Evolutionary conservation across 2,888 invertebrate species (phyloP).

Genomic region (Calliphora vomitoria): DNA sequence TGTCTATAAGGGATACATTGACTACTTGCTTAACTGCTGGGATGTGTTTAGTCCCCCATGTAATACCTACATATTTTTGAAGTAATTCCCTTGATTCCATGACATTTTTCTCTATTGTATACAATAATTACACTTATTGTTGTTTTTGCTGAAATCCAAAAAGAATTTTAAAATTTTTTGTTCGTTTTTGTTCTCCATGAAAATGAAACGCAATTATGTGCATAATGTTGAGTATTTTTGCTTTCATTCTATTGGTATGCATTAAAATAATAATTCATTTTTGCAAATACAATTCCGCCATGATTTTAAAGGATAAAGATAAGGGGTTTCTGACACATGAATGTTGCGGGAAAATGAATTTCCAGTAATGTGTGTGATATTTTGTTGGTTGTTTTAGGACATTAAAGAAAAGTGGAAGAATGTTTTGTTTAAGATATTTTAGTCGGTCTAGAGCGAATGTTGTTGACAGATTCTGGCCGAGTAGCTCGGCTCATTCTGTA

Average conservation of each 20-base stretch:
- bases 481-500: no score
- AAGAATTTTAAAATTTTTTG: background rate
- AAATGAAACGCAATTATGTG: constrained; percentile 31
- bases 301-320: background rate
- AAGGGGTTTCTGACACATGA: background rate
- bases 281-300: background rate
- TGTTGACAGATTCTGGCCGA: no score
- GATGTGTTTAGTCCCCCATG: constrained; percentile 19
- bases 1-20: no score
- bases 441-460: no score
- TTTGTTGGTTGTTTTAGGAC: background rate
- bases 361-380: background rate
- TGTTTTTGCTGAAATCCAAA: constrained; percentile 7
- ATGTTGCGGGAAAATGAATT: background rate
- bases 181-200: background rate
- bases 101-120: constrained; percentile 1
- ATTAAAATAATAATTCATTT: constrained; percentile 31
- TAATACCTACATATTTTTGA: background rate
- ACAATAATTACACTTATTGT: constrained; percentile 40
- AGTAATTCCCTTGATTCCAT: constrained; percentile 16
- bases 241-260: constrained; percentile 6
- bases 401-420: no score
- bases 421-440: no score
- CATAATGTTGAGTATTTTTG: constrained; percentile 25
- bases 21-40: no score